Evolutionary conservation across 1,140 invertebrate species (phyloP).

Genomic region (Cyclargus thomasi): DNA sequence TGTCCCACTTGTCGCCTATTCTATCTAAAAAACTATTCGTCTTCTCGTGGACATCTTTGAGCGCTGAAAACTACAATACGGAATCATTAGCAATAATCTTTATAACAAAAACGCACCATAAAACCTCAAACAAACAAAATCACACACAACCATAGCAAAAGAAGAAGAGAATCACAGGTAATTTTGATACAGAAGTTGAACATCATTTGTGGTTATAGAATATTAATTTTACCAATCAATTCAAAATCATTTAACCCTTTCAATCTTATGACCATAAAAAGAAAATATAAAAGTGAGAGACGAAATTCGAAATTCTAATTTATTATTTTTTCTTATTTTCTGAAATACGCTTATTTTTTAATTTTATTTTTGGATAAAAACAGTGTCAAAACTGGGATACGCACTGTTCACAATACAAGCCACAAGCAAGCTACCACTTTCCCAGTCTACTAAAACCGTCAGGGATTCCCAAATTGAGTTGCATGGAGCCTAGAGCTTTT

Average conservation of each 20-base stretch:
- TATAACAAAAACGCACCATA: neutral
- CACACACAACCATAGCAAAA: neutral
- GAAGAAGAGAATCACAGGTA: neutral
- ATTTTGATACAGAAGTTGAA: neutral
- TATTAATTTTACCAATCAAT: no score
- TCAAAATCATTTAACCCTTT: no score
- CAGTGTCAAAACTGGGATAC: conserved; percentile 15
- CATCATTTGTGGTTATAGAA: neutral
- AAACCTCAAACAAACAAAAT: neutral
- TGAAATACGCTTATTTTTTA: no score
- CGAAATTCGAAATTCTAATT: neutral
- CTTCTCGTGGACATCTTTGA: conserved; percentile 76
- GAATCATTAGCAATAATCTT: neutral
- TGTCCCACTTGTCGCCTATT: conserved; percentile 77
- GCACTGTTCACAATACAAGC: neutral
- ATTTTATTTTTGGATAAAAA: neutral
- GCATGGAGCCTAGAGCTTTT: no score
- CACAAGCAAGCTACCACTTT: neutral
- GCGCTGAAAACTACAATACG: conserved; percentile 76
- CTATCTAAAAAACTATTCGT: conserved; percentile 79
- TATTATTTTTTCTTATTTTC: no score
- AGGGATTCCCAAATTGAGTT: no score
- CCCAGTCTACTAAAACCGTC: neutral
- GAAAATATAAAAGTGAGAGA: no score
- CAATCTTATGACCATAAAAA: no score